Evolutionary conservation across 2,888 invertebrate species (phyloP), one percentile per base, ranked within the genome.

Genomic region (Calliscelio sp.): DNA sequence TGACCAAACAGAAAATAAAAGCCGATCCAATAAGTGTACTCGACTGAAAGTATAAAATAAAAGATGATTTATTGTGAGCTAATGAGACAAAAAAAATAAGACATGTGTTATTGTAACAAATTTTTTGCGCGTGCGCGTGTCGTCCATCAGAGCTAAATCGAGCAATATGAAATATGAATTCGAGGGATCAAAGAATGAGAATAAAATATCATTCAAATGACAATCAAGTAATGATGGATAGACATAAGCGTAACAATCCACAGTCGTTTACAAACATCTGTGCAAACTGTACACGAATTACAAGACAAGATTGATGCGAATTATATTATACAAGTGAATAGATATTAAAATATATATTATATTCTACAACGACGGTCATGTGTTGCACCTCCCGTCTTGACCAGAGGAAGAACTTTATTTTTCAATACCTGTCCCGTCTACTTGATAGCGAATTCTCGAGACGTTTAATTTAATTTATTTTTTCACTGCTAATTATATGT

Each of bases 401-500:
- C n/a, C n/a, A 59, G 46, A 75, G 53, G 22, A 63, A 38, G 11
- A 63, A 65, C 22, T 71, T 82, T 82, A 82, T 82, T 82, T 82
- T 82, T 82, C 77, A 82, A 82, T 82, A 82, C 66, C 77, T 82
- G n/a, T n/a, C 77, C 77, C 53, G 66, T 66, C 73, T 78, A 78
- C 51, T 82, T 59, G 70, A 78, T 78, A 65, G 51, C 44, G 53
- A 66, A 73, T 61, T 66, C 82, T 73, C 41, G 73, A 77, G 59
- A 59, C 59, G 73, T 82, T 82, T 78, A 28, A 77, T 70, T 82
- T n/a, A n/a, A n/a, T n/a, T n/a, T n/a, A n/a, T n/a, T n/a, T n/a
- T n/a, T n/a, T n/a, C n/a, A n/a, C n/a, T n/a, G n/a, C n/a, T n/a
- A n/a, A n/a, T n/a, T n/a, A n/a, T n/a, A n/a, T n/a, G n/a, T n/a